Percentiles rank a stretch among this genome's conserved stretches.
Conservation (phyloP, 2,797 vertebrate species). For the Erethizon dorsatum region DNA sequence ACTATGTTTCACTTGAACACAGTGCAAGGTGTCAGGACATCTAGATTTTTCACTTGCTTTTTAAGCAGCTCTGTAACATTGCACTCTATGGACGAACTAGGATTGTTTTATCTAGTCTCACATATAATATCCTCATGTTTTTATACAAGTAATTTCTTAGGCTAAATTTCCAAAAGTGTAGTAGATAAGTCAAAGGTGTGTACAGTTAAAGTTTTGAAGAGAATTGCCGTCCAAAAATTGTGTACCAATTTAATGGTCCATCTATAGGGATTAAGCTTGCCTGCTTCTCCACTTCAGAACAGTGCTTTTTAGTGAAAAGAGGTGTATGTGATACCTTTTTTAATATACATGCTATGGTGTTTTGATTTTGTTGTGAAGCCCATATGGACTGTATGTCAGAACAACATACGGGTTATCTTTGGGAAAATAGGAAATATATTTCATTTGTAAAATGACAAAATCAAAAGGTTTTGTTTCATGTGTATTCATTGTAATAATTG, state of each 20-base stretch:
- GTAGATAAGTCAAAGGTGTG: background rate
- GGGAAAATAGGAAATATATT: constrained; percentile 36
- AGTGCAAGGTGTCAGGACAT: background rate
- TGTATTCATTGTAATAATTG: background rate
- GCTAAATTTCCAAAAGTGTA: constrained; percentile 57
- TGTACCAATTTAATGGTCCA: constrained; percentile 9
- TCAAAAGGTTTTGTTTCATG: background rate
- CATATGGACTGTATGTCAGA: constrained; percentile 10
- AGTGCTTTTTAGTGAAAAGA: constrained; percentile 49
- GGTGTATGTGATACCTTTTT: background rate
- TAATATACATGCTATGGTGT: background rate
- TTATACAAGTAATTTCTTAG: constrained; percentile 48
- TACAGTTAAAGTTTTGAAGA: constrained; percentile 48
- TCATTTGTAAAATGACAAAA: constrained; percentile 56
- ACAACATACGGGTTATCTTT: constrained; percentile 30
- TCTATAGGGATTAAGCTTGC: background rate
- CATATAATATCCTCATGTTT: background rate
- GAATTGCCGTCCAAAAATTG: constrained; percentile 38
- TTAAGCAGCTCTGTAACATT: background rate
- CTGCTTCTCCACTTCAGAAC: constrained; percentile 7
- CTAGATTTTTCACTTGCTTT: constrained; percentile 33
- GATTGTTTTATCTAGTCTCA: background rate
- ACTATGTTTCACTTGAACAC: constrained; percentile 7
- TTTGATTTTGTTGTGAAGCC: constrained; percentile 47
- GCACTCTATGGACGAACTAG: background rate